Evolutionary conservation across 2,888 invertebrate genomes (phyloP).

Genomic region (Eilema griseolum): DNA sequence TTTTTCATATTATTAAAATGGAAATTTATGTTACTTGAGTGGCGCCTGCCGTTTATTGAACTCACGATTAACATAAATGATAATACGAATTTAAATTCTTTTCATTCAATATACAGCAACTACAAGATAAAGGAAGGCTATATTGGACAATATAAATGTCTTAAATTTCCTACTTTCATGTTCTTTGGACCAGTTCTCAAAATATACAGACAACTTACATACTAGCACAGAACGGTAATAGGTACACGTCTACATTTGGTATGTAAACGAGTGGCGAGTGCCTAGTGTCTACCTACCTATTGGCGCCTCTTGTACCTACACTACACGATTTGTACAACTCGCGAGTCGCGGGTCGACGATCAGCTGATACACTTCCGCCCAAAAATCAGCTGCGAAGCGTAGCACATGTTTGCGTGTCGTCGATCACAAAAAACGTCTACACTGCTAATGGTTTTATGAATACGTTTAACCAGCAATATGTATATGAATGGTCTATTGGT

Average conservation of each 20-base stretch:
- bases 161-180: neutral
- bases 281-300: no score
- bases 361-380: slow-evolving; percentile 28
- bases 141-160: neutral
- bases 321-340: slow-evolving; percentile 7
- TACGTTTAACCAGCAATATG: neutral
- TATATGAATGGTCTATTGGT: neutral
- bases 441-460: neutral
- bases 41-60: neutral
- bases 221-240: slow-evolving; percentile 4
- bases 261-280: neutral
- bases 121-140: neutral
- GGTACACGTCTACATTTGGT: neutral
- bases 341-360: slow-evolving; percentile 20
- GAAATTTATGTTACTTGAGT: neutral
- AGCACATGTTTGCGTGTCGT: slow-evolving; percentile 25
- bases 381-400: slow-evolving; percentile 24
- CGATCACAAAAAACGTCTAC: slow-evolving; percentile 43
- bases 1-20: slow-evolving; percentile 11
- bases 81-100: neutral
- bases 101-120: neutral
- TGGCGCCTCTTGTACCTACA: slow-evolving; percentile 2
- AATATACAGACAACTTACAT: neutral
- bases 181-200: neutral
- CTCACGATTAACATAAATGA: neutral